Conservation (phyloP, 2,888 invertebrate genomes). For the Dastarcus helophoroides region DNA sequence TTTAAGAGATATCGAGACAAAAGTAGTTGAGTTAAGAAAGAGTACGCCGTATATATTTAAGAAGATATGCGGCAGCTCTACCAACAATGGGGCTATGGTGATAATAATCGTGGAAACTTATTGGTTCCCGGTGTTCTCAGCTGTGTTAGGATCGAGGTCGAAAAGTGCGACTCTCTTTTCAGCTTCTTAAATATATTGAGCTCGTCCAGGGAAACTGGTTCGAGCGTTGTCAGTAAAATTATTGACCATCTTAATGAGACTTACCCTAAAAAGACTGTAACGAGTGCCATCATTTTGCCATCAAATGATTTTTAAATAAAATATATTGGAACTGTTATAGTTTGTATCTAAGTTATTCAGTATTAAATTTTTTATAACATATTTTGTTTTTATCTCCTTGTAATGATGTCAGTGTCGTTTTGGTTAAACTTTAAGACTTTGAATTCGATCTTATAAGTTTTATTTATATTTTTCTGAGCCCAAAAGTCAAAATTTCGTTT, state of each 20-base stretch:
- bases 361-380: too few relatives aligned
- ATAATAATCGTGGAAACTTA: constrained; percentile 33
- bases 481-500: too few relatives aligned
- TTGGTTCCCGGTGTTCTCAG: constrained; percentile 33
- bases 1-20: constrained; percentile 41
- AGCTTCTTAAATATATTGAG: constrained; percentile 38
- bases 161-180: constrained; percentile 35
- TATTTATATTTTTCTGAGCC: too few relatives aligned
- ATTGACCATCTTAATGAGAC: constrained; percentile 35
- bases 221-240: constrained; percentile 40
- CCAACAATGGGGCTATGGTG: constrained; percentile 44
- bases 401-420: too few relatives aligned
- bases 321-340: too few relatives aligned
- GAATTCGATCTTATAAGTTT: constrained; percentile 40
- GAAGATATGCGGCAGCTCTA: constrained; percentile 35
- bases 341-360: too few relatives aligned
- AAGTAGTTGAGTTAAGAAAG: constrained; percentile 28
- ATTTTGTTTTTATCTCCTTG: too few relatives aligned
- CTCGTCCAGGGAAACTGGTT: constrained; percentile 44
- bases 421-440: too few relatives aligned
- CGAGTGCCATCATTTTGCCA: constrained; percentile 37
- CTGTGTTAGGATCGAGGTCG: constrained; percentile 33
- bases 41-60: constrained; percentile 33
- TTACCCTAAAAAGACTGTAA: constrained; percentile 37
- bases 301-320: constrained; percentile 35